Conservation (phyloP, 2,797 vertebrate genomes). For the Rousettus madagascariensis region DNA sequence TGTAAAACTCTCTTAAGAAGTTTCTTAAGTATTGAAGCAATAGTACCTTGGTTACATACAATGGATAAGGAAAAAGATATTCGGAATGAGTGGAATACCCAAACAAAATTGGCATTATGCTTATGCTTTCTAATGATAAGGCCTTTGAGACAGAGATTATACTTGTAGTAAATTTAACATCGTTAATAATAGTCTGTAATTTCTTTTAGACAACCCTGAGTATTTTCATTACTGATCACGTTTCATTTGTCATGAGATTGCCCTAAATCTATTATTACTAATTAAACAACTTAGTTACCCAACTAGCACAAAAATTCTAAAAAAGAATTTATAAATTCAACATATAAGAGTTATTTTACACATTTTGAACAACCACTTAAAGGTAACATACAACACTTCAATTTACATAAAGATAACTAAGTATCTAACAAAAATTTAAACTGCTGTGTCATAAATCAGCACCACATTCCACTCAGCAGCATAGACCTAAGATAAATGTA, state of each 20-base stretch:
- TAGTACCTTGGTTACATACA: background rate
- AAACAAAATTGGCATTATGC: background rate
- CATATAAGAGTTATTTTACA: background rate
- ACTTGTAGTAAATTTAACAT: background rate
- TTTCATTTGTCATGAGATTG: background rate
- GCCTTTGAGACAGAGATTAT: background rate
- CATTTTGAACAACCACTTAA: background rate
- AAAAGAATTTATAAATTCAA: background rate
- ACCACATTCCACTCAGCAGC: background rate
- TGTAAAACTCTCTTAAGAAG: background rate
- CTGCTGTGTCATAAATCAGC: background rate
- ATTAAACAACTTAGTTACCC: slow-evolving; percentile 1
- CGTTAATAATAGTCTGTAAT: background rate
- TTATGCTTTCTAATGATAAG: background rate
- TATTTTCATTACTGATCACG: background rate
- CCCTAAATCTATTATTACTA: background rate
- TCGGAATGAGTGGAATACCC: background rate
- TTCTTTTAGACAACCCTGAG: background rate
- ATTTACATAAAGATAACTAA: background rate
- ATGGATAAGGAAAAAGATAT: background rate
- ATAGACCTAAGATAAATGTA: background rate
- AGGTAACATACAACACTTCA: background rate
- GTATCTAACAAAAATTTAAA: background rate
- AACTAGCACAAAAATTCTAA: background rate
- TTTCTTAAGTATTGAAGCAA: background rate